Evolutionary conservation across 2,797 vertebrate species (phyloP).

Genomic region (Microtus obscurus): DNA sequence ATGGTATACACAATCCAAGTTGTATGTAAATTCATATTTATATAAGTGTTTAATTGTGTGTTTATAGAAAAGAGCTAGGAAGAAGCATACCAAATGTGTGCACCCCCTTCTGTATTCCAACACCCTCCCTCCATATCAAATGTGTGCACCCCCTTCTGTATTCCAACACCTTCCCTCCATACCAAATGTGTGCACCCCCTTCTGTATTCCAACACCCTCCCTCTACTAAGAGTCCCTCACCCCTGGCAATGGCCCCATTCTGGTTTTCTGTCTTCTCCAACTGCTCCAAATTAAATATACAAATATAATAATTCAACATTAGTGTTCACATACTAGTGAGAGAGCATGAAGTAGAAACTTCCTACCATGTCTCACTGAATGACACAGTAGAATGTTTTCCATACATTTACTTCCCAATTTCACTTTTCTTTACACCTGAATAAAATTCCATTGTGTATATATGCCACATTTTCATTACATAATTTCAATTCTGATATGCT

Average conservation of each 20-base stretch:
- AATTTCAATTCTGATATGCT: not conserved
- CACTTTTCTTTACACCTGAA: not conserved
- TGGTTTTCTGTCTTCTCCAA: not conserved
- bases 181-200: too few species aligned
- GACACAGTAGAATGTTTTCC: not conserved
- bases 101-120: not conserved
- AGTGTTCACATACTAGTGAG: not conserved
- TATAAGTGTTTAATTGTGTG: not conserved
- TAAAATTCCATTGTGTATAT: not conserved
- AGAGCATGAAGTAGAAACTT: not conserved
- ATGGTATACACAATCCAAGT: not conserved
- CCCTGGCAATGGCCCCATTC: not conserved
- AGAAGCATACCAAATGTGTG: not conserved
- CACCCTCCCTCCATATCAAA: not conserved
- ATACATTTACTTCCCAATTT: not conserved
- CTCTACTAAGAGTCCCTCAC: too few species aligned
- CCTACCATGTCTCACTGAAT: not conserved
- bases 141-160: not conserved
- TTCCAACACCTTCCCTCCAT: too few species aligned
- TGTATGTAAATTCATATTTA: not conserved
- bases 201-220: not conserved
- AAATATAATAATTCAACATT: not conserved
- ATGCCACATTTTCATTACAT: not conserved
- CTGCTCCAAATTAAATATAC: not conserved
- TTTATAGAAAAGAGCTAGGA: not conserved